Evolutionary conservation across 2,888 invertebrate species (phyloP), one percentile per base, ranked within the genome.

Genomic region (Ditula angustiorana): DNA sequence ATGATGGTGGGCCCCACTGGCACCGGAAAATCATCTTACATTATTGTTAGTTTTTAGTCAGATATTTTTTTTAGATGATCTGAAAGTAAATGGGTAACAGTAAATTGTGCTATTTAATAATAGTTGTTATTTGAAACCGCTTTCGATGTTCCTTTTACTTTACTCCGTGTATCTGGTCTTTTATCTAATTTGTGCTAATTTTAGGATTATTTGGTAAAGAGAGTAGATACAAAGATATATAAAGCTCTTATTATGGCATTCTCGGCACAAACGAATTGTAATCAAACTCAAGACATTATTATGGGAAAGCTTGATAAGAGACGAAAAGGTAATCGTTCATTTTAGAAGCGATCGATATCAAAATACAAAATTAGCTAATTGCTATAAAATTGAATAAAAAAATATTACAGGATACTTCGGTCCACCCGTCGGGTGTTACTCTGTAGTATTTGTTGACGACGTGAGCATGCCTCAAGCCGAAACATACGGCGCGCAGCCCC

Each of bases 1-100:
- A 95, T 99, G 94, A 95, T 98, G 84, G 96, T 98, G 0, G 99
- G 99, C 0, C 98, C 98, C 0, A 98, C 99, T 0, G 98, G 99
- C 30, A 99, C 99, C 0, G 99, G 99, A 61, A 99, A 99, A 88
- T 98, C 98, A 5, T 96, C 96, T 49, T 98, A 98, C 73, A 96
- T 96, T 13, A 96, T 96, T 78, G 95, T 95, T 83, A 89, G 91
- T 83, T n/a, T n/a, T n/a, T n/a, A n/a, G n/a, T n/a, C n/a, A n/a
- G n/a, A n/a, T n/a, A n/a, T n/a, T n/a, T n/a, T n/a, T n/a, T n/a
- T n/a, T n/a, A n/a, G n/a, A n/a, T n/a, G n/a, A n/a, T n/a, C n/a
- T n/a, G n/a, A n/a, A n/a, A n/a, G n/a, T n/a, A n/a, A n/a, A n/a
- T n/a, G n/a, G n/a, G n/a, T n/a, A n/a, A n/a, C n/a, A n/a, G n/a